These are phyloP conservation scores for Phymanthus crucifer DNA, from an alignment of 92 coral and sea anemone genomes.

Conservation along the genomic window DNA sequence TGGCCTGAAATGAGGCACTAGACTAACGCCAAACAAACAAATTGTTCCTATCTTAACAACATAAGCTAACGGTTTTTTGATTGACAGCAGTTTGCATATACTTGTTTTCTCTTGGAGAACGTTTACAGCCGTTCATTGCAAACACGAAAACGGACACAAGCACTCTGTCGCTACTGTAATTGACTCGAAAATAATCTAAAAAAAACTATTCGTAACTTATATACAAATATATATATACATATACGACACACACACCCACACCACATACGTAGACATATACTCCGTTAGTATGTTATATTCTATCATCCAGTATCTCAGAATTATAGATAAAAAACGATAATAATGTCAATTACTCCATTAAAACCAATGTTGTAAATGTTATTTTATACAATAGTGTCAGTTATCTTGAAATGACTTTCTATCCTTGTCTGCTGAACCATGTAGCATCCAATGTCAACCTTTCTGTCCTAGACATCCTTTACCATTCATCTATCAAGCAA, in stretches of 20 bases:
- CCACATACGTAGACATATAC: not conserved
- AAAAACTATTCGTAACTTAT: not conserved
- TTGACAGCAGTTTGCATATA: no score
- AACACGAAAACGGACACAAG: constrained; percentile 1
- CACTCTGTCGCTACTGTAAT: not conserved
- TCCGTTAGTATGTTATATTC: not conserved
- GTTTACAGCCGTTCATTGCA: not conserved
- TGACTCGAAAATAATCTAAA: not conserved
- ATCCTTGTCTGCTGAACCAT: not conserved
- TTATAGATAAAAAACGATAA: not conserved
- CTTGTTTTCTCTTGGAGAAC: not conserved
- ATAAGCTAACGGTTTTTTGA: no score
- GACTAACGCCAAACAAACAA: no score
- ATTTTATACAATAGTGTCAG: not conserved
- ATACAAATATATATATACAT: not conserved
- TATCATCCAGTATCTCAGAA: not conserved
- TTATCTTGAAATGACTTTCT: not conserved
- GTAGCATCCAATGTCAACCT: not conserved
- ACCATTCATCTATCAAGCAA: constrained; percentile 18
- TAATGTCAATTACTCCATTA: not conserved
- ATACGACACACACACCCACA: not conserved
- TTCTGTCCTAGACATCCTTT: constrained; percentile 4
- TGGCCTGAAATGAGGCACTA: no score
- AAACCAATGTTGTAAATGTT: constrained; percentile 5
- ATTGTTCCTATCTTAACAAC: no score